Conservation (phyloP, 2,888 invertebrate genomes). For the Lacanobia oleracea region DNA sequence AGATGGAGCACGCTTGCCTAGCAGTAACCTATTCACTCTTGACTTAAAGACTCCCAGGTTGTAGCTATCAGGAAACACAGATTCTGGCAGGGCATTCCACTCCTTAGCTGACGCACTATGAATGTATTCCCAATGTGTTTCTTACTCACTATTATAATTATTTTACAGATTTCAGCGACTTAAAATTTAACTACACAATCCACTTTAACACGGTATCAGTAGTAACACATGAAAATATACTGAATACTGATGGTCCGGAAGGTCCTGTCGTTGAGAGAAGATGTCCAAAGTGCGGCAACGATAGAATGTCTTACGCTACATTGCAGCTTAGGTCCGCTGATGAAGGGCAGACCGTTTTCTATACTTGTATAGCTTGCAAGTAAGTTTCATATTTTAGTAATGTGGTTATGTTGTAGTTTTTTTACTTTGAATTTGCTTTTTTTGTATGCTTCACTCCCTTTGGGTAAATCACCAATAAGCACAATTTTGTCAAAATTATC, state of each 20-base stretch:
- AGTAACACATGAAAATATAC: conserved; percentile 76
- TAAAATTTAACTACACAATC: conserved; percentile 93
- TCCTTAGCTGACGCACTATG: too few relatives aligned
- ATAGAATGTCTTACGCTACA: conserved; percentile 98
- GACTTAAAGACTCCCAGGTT: too few relatives aligned
- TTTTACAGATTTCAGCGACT: conserved; percentile 91
- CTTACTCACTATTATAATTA: too few relatives aligned
- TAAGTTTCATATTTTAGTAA: conserved; percentile 80
- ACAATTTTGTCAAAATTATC: too few relatives aligned
- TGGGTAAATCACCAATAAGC: too few relatives aligned
- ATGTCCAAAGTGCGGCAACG: conserved; percentile 97
- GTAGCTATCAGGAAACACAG: too few relatives aligned
- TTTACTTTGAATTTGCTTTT: too few relatives aligned
- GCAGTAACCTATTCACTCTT: too few relatives aligned
- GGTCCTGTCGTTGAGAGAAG: conserved; percentile 95
- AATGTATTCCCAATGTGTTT: too few relatives aligned
- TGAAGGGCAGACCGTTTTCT: conserved; percentile 99
- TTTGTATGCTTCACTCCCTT: not conserved
- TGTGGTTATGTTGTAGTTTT: too few relatives aligned
- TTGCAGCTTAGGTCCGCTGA: conserved; percentile 98
- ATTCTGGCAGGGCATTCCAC: too few relatives aligned
- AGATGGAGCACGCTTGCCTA: too few relatives aligned
- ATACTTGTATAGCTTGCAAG: conserved; percentile 98
- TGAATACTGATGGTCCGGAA: conserved; percentile 89
- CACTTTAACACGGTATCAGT: conserved; percentile 92